These are phyloP conservation scores for Bubo blakistoni DNA, from an alignment of 2,113 vertebrate species.

Conservation along the genomic window DNA sequence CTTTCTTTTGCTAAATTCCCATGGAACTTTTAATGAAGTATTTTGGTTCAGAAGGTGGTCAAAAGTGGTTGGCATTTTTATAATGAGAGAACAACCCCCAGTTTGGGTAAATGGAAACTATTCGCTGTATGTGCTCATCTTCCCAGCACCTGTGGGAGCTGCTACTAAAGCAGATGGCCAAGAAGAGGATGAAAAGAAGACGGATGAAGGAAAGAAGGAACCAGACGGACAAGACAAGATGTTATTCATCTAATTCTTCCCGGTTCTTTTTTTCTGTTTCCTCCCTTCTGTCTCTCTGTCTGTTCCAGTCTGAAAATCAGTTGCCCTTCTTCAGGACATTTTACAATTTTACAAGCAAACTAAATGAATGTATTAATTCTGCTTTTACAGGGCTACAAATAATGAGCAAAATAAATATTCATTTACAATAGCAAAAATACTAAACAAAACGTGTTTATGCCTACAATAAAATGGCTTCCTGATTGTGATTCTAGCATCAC, in stretches of 20 bases:
- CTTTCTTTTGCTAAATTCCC: background rate
- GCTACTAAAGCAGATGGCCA: slow-evolving; percentile 27
- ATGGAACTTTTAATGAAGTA: background rate
- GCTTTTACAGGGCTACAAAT: background rate
- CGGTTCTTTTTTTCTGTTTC: background rate
- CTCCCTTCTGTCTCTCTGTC: slow-evolving; percentile 2
- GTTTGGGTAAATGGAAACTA: background rate
- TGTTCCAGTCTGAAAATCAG: background rate
- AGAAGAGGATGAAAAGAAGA: background rate
- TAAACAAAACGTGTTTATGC: background rate
- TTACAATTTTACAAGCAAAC: background rate
- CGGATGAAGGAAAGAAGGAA: background rate
- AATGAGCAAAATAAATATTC: background rate
- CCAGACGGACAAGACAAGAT: background rate
- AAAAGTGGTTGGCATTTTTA: background rate
- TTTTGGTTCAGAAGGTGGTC: background rate
- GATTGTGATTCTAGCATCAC: background rate
- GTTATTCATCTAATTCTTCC: background rate
- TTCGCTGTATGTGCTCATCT: background rate
- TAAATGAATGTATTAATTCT: background rate
- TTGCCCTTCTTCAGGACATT: background rate
- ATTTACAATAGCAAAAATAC: background rate
- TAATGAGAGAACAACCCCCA: background rate
- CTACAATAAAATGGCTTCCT: background rate
- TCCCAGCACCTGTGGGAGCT: background rate